These are phyloP conservation scores for Patella ulyssiponensis DNA, from an alignment of 2,888 invertebrate genomes.

Conservation along the genomic window DNA sequence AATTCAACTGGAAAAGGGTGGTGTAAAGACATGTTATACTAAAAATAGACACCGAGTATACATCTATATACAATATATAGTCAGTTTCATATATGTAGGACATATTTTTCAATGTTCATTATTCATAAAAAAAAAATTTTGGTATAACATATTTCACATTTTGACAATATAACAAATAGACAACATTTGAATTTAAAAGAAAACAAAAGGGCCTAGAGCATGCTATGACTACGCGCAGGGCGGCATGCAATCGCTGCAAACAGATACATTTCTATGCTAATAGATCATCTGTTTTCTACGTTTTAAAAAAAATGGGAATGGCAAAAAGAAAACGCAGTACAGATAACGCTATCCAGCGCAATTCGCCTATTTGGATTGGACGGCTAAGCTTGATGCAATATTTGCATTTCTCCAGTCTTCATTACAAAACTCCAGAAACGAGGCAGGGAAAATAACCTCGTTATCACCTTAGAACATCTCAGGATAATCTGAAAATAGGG, in stretches of 20 bases:
- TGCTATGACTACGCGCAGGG: constrained; percentile 11
- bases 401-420: constrained; percentile 7
- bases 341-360: constrained; percentile 8
- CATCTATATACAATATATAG: too few relatives aligned
- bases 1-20: constrained; percentile 9
- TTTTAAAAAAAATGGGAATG: neutral
- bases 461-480: neutral
- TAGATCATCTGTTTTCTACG: neutral
- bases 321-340: neutral
- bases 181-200: neutral
- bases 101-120: neutral
- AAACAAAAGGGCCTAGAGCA: constrained; percentile 3
- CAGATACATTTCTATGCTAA: neutral
- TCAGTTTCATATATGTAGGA: too few relatives aligned
- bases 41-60: too few relatives aligned
- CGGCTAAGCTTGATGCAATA: constrained; percentile 8
- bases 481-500: constrained; percentile 5
- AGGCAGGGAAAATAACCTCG: neutral
- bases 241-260: constrained; percentile 7
- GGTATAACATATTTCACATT: neutral
- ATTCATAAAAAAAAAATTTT: neutral
- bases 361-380: neutral
- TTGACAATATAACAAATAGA: too few relatives aligned
- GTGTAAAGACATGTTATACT: constrained; percentile 1
- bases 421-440: neutral